A percentile compares a stretch with the other conserved stretches of the same genome.
phyloP scores from a whole-genome alignment of 2,797 vertebrate genomes.

The Podarcis siculus region DNA sequence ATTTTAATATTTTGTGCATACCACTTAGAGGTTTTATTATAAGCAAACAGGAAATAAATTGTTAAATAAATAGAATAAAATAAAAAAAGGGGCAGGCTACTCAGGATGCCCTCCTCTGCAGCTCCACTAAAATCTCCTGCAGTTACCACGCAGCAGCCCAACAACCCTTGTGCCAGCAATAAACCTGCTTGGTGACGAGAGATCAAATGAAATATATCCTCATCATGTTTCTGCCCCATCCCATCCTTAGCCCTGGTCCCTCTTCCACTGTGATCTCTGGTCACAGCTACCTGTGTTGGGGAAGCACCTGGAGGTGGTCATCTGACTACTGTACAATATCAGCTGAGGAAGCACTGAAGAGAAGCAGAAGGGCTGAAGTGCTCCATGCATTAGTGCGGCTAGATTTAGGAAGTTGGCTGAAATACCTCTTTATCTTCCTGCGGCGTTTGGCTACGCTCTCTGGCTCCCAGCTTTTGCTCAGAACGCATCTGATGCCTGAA shows the following conservation, averaged over 20 bases:
- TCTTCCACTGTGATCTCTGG: background rate
- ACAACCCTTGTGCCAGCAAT: background rate
- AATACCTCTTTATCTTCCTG: conserved; percentile 75
- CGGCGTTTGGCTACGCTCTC: conserved; percentile 35
- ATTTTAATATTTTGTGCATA: too few relatives aligned
- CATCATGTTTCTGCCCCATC: too few relatives aligned
- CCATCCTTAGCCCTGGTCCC: background rate
- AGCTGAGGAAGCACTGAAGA: background rate
- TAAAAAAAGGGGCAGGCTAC: background rate
- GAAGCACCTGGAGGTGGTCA: background rate
- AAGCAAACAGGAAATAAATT: too few relatives aligned
- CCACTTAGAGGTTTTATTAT: background rate
- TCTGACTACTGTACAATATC: too few relatives aligned
- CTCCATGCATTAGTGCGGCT: background rate
- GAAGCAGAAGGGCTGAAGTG: background rate
- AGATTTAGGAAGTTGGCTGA: background rate
- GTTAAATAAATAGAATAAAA: too few relatives aligned
- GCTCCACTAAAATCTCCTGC: background rate
- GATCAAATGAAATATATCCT: background rate
- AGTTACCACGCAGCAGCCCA: background rate
- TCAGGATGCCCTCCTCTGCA: background rate
- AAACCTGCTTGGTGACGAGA: background rate
- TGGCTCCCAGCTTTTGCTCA: conserved; percentile 60
- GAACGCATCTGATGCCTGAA: conserved; percentile 88
- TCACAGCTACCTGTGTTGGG: background rate